Conservation (phyloP, 2,888 invertebrate genomes). For the Sarcophaga carnaria region DNA sequence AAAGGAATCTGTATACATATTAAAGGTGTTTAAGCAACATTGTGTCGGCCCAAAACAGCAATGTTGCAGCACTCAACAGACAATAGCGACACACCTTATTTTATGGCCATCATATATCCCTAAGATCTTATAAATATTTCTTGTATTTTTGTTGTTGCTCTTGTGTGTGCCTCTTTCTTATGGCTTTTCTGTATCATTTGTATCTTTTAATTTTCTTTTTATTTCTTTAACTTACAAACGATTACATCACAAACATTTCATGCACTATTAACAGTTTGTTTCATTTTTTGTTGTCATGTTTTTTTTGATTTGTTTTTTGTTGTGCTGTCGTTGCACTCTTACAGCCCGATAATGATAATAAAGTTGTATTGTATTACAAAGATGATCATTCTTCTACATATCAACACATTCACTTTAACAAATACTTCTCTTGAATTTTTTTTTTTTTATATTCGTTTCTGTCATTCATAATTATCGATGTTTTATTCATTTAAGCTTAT, state of each 20-base stretch:
- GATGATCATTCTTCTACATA: constrained; percentile 27
- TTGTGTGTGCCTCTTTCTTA: constrained; percentile 1
- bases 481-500: constrained; percentile 22
- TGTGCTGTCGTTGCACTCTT: background rate
- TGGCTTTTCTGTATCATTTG: constrained; percentile 23
- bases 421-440: constrained; percentile 13
- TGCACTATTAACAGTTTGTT: constrained; percentile 53
- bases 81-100: constrained; percentile 35
- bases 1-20: constrained; percentile 14
- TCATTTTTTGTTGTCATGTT: constrained; percentile 18
- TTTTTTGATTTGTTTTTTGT: background rate
- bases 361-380: constrained; percentile 6
- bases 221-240: constrained; percentile 17
- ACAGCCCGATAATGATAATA: background rate
- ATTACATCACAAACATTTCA: constrained; percentile 50
- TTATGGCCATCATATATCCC: constrained; percentile 16
- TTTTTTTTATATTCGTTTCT: constrained; percentile 17
- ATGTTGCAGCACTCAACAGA: background rate
- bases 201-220: constrained; percentile 14
- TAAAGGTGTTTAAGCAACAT: constrained; percentile 27
- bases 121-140: background rate
- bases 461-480: constrained; percentile 50
- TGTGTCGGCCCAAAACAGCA: constrained; percentile 4
- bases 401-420: constrained; percentile 21
- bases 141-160: background rate